Base-by-base conservation (phyloP, 2,113 vertebrate species). In the Donacobius atricapilla region DNA sequence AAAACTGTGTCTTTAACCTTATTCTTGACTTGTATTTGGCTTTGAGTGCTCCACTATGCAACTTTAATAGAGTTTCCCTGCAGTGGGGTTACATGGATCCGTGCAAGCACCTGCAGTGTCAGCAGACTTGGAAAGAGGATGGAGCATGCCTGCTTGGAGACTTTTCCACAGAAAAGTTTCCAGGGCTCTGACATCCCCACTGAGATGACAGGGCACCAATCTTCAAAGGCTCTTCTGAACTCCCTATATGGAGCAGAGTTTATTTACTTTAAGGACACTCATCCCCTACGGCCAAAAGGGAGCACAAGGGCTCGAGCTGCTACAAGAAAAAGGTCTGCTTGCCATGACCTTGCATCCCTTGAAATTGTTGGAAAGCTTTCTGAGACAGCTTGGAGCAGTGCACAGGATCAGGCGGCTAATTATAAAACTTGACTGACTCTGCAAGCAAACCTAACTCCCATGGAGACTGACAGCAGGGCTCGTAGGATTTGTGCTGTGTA, bases 1-100 rank as follows among this genome's bases (percentile, higher is more conserved):
- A 91, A 87, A 89, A 89, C 48, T 69, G 25, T 68, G 33, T 69
- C 70, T 89, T 95, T 87, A 94, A 95, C 89, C 77, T 94, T 95
- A 76, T 71, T 89, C 83, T 87, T 95, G 83, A 87, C 83, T 79
- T 14, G 1, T 72, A 75, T 84, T 80, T 95, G 83, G 68, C 42
- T 95, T 86, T 93, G 42, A 94, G 90, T 81, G 83, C 86, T 89
- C 51, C 39, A 54, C 54, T 54, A 73, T 86, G 76, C 68, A 93
- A 93, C 64, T 94, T 93, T 78, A 89, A 85, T 92, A 81, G 79
- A 56, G 25, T 44, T 78, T 63, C 30, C 81, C 86, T 89, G 80
- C 39, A 61, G 71, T 33, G 31, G 68, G 35, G 83, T 83, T 92
- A 73, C 83, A 88, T 1, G 3, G 63, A 73, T 89, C 71, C 0